phyloP scores from a whole-genome alignment of 2,888 invertebrate species.

The Colletes collaris region DNA sequence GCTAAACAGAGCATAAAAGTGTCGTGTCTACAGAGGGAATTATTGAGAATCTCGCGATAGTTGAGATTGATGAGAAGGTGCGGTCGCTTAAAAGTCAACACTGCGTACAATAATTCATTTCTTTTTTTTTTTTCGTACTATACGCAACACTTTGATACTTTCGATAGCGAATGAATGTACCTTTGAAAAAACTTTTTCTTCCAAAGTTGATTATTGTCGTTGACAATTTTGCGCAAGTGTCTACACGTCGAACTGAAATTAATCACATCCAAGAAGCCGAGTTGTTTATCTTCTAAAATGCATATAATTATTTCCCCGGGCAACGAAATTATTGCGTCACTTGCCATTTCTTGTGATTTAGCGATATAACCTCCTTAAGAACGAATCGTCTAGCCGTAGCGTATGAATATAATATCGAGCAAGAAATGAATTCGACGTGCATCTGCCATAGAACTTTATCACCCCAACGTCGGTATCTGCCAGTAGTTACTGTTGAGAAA shows the following conservation, averaged over 20 bases:
- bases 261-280: constrained; percentile 82
- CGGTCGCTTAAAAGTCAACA: not conserved
- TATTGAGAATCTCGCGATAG: not conserved
- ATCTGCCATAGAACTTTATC: constrained; percentile 24
- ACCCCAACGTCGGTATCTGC: constrained; percentile 3
- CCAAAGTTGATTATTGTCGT: constrained; percentile 84
- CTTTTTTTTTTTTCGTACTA: too few relatives aligned
- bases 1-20: not conserved
- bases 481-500: not conserved
- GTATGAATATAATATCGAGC: not conserved
- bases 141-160: not conserved
- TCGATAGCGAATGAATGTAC: constrained; percentile 68
- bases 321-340: constrained; percentile 72
- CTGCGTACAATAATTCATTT: not conserved
- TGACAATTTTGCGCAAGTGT: constrained; percentile 83
- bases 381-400: constrained; percentile 5
- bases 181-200: constrained; percentile 83
- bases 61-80: constrained; percentile 1
- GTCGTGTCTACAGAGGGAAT: not conserved
- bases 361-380: too few relatives aligned
- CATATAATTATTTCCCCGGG: constrained; percentile 77
- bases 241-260: constrained; percentile 85
- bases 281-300: constrained; percentile 74
- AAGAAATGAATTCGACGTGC: not conserved
- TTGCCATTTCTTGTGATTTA: constrained; percentile 64